A percentile compares a stretch with the other conserved stretches of the same genome.
Evolutionary conservation across 2,888 invertebrate species (phyloP).

Genomic region (Nephrotoma appendiculata): DNA sequence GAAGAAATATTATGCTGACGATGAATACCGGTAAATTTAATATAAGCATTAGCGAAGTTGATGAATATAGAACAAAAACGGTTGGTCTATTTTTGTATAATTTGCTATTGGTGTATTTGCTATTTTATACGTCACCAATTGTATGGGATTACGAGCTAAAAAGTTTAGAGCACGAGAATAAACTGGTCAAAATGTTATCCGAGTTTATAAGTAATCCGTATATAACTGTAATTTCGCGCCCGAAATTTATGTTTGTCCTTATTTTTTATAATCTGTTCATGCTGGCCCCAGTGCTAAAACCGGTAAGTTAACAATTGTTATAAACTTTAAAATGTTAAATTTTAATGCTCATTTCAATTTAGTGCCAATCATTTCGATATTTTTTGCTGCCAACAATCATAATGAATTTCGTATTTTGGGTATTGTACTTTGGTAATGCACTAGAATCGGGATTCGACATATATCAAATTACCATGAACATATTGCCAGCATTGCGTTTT

Average conservation of each 20-base stretch:
- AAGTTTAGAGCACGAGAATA: not conserved
- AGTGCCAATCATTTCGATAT: not conserved
- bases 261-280: not conserved
- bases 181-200: not conserved
- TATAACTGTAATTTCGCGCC: not conserved
- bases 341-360: not conserved
- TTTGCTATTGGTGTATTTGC: not conserved
- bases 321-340: not conserved
- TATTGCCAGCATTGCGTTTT: not conserved
- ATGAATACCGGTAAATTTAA: not conserved
- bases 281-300: not conserved
- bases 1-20: not conserved
- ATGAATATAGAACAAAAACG: not conserved
- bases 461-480: not conserved
- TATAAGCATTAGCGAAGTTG: not conserved
- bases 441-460: not conserved
- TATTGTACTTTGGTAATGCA: not conserved
- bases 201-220: not conserved
- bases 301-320: not conserved
- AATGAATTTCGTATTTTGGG: not conserved
- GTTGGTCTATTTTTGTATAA: constrained; percentile 1
- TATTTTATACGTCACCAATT: not conserved
- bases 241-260: not conserved
- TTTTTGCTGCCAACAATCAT: not conserved
- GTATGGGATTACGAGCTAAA: not conserved